Evolutionary conservation across 2,888 invertebrate species (phyloP).

Genomic region (Clitarchus hookeri): DNA sequence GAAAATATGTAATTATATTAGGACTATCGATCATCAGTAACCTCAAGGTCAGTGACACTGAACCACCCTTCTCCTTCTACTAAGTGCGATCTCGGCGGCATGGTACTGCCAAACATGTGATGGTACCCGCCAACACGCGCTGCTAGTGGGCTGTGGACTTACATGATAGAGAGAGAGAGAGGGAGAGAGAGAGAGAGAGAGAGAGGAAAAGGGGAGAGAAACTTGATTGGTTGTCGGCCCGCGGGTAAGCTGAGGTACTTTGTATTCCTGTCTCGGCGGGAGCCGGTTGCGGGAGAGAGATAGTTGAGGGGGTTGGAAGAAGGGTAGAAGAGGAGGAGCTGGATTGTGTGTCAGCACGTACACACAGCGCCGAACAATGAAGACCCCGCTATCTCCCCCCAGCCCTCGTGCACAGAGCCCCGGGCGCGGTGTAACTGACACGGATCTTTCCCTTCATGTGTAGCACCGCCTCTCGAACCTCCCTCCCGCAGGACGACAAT

Average conservation of each 20-base stretch:
- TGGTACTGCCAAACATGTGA: too few species aligned
- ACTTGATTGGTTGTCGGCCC: constrained; percentile 1
- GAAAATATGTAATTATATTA: too few species aligned
- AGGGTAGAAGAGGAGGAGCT: neutral
- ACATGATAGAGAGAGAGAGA: too few species aligned
- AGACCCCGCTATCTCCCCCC: neutral
- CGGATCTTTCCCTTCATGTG: neutral
- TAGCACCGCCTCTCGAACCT: neutral
- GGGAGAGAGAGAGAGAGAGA: too few species aligned
- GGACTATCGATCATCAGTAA: too few species aligned
- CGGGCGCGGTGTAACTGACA: neutral
- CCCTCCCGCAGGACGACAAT: neutral
- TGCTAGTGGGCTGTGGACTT: neutral
- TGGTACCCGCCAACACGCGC: too few species aligned
- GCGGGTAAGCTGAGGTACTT: neutral
- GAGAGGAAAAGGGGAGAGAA: neutral
- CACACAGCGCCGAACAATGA: neutral
- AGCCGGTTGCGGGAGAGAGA: neutral
- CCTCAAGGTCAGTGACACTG: too few species aligned
- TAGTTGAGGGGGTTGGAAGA: neutral
- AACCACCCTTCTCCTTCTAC: too few species aligned
- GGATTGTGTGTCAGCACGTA: constrained; percentile 3
- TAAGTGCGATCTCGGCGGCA: too few species aligned
- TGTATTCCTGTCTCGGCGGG: neutral
- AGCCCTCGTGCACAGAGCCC: neutral